Percentiles rank a stretch among this genome's conserved stretches.
phyloP scores from a whole-genome alignment of 2,797 vertebrate species.

The Dipus sagitta region DNA sequence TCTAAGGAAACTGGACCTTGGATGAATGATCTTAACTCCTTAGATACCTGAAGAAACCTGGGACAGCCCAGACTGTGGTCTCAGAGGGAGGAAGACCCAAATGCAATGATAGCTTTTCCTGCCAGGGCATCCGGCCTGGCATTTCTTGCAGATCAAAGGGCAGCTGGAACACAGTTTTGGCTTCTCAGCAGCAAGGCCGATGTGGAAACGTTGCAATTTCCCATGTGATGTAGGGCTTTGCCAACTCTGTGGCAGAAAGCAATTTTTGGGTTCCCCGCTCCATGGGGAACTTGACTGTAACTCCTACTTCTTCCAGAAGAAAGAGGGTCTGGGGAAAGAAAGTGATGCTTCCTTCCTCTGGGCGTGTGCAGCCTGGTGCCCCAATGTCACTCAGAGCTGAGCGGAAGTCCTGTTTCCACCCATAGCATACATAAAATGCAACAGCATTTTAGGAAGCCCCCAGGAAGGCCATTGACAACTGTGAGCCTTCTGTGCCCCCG shows the following conservation, averaged over 20 bases:
- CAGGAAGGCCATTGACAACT: neutral
- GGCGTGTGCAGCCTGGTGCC: neutral
- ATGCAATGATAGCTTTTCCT: conserved; percentile 39
- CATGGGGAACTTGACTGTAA: neutral
- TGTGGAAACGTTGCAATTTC: conserved; percentile 63
- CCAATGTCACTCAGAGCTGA: neutral
- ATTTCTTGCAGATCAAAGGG: conserved; percentile 77
- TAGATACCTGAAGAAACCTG: neutral
- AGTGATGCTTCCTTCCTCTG: neutral
- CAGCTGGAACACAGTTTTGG: conserved; percentile 68
- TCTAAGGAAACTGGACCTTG: neutral
- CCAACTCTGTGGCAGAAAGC: conserved; percentile 31
- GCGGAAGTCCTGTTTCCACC: conserved; percentile 4
- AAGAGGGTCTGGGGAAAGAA: neutral
- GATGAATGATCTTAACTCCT: conserved; percentile 43
- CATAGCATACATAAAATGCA: neutral
- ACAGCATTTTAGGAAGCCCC: neutral
- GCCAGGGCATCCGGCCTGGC: conserved; percentile 47
- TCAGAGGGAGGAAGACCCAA: conserved; percentile 15
- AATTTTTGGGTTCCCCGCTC: neutral
- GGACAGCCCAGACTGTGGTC: neutral
- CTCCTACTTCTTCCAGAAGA: neutral
- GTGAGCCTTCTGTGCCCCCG: neutral
- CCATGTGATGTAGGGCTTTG: conserved; percentile 19
- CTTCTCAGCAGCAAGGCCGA: conserved; percentile 23